Evolutionary conservation across 2,888 invertebrate genomes (phyloP).

Genomic region (Caenorhabditis angaria): DNA sequence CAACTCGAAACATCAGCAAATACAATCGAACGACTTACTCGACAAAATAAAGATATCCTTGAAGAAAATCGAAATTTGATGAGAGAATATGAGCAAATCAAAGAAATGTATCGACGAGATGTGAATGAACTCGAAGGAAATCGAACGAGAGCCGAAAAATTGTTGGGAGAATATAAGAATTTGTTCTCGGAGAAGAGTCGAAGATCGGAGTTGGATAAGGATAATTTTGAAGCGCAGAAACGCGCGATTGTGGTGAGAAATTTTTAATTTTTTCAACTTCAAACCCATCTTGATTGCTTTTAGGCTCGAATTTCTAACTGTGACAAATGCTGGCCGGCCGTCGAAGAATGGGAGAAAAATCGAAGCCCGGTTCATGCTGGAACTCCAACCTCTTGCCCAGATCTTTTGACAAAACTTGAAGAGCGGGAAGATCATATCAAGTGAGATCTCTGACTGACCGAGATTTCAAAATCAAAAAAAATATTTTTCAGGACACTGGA

Average conservation of each 20-base stretch:
- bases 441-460: conserved; percentile 71
- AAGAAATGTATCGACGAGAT: conserved; percentile 82
- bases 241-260: conserved; percentile 58
- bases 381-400: conserved; percentile 25
- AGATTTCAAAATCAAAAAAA: conserved; percentile 49
- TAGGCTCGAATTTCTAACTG: conserved; percentile 53
- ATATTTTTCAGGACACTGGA: conserved; percentile 77
- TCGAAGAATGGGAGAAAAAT: conserved; percentile 57
- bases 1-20: conserved; percentile 49
- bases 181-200: conserved; percentile 60
- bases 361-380: conserved; percentile 41
- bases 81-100: conserved; percentile 77
- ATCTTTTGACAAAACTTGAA: conserved; percentile 53
- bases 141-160: conserved; percentile 71
- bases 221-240: conserved; percentile 60
- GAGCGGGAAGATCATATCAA: conserved; percentile 73
- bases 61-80: conserved; percentile 80
- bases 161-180: conserved; percentile 62
- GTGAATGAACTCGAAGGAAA: conserved; percentile 75
- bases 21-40: conserved; percentile 70
- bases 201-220: conserved; percentile 56
- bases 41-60: conserved; percentile 79
- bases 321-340: conserved; percentile 50
- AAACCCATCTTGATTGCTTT: conserved; percentile 3
- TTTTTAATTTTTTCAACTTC: not conserved